Conservation (phyloP, 2,113 vertebrate genomes). For the Vicugna pacos region DNA sequence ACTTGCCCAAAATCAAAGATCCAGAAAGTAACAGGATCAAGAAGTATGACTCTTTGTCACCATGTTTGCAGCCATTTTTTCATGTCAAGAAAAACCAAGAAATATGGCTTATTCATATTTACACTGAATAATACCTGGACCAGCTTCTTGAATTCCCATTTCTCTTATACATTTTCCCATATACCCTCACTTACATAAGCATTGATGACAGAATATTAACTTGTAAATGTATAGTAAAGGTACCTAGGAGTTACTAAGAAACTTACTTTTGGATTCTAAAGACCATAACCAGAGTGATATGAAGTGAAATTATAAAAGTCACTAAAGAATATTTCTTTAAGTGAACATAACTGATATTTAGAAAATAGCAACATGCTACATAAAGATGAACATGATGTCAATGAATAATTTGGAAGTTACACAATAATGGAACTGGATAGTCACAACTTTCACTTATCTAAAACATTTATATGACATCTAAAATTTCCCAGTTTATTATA, state of each 20-base stretch:
- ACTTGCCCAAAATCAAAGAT: neutral
- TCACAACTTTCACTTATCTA: neutral
- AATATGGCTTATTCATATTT: neutral
- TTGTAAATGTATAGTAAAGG: neutral
- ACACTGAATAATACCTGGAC: neutral
- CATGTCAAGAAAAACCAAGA: neutral
- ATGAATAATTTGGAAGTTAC: slow-evolving; percentile 22
- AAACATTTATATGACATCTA: neutral
- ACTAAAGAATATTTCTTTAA: neutral
- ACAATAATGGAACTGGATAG: neutral
- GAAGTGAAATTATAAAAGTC: neutral
- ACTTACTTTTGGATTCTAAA: neutral
- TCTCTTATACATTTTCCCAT: neutral
- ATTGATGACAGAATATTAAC: neutral
- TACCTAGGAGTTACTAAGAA: neutral
- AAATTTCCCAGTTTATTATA: neutral
- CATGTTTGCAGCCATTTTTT: neutral
- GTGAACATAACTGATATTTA: neutral
- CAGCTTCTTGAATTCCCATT: neutral
- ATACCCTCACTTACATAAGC: neutral
- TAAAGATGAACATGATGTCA: neutral
- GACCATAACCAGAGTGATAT: neutral
- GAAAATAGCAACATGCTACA: slow-evolving; percentile 9
- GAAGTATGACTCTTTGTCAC: neutral
- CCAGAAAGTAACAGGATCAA: neutral